These are phyloP conservation scores for Thaumetopoea pityocampa DNA, from an alignment of 1,140 invertebrate genomes.

Conservation along the genomic window DNA sequence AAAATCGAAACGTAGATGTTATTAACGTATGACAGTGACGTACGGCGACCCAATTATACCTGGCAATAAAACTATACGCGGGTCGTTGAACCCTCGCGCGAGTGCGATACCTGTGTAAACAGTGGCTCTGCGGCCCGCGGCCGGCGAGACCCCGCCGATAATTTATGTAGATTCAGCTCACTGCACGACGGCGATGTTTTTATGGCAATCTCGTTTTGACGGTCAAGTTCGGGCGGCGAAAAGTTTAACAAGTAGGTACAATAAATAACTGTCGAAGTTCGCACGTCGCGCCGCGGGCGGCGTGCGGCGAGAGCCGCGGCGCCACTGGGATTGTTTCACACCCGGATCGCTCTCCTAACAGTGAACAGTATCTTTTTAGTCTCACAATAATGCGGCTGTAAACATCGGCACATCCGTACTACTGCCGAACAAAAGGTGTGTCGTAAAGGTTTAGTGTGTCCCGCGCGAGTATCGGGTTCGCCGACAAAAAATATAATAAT, in stretches of 20 bases:
- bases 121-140: conserved; percentile 45
- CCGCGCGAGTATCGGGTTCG: no score
- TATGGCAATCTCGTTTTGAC: conserved; percentile 63
- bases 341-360: no score
- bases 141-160: conserved; percentile 63
- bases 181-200: conserved; percentile 65
- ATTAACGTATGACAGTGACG: no score
- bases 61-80: conserved; percentile 64
- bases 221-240: conserved; percentile 66
- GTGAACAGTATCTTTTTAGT: no score
- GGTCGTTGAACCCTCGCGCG: conserved; percentile 59
- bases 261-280: conserved; percentile 42
- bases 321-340: no score
- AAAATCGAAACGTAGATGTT: no score
- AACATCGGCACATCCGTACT: no score
- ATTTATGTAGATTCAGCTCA: conserved; percentile 74
- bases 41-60: conserved; percentile 63
- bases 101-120: conserved; percentile 57
- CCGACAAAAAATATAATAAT: no score
- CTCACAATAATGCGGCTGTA: no score
- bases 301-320: no score
- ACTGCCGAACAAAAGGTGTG: no score
- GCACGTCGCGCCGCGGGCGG: conserved; percentile 5
- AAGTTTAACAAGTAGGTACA: conserved; percentile 61
- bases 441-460: no score